Percentiles rank a stretch among this genome's conserved stretches.
Evolutionary conservation across 2,797 vertebrate genomes (phyloP).

Genomic region (Notolepis coatsorum): DNA sequence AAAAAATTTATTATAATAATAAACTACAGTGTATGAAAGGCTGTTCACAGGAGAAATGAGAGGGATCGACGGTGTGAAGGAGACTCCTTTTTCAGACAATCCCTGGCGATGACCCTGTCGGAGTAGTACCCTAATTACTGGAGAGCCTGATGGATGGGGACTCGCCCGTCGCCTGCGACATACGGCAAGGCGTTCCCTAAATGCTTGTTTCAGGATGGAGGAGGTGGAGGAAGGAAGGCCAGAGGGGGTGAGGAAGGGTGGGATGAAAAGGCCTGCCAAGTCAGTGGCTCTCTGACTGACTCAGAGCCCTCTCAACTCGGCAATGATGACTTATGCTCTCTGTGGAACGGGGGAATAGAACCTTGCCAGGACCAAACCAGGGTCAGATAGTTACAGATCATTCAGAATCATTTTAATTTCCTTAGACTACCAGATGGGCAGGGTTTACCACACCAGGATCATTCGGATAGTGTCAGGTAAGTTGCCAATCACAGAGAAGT

Average conservation of each 20-base stretch:
- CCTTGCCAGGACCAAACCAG: too few relatives aligned
- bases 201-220: conserved; percentile 37
- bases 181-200: conserved; percentile 29
- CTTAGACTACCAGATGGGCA: too few relatives aligned
- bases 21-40: too few relatives aligned
- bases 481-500: too few relatives aligned
- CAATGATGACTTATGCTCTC: conserved; percentile 44
- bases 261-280: conserved; percentile 41
- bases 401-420: too few relatives aligned
- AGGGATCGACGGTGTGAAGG: conserved; percentile 9
- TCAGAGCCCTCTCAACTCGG: conserved; percentile 45
- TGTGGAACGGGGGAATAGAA: conserved; percentile 31
- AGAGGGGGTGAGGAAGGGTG: neutral
- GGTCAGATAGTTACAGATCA: too few relatives aligned
- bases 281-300: conserved; percentile 31
- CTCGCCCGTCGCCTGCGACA: conserved; percentile 23
- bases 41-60: conserved; percentile 1
- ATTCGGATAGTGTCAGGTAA: too few relatives aligned
- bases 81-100: neutral
- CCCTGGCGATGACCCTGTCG: neutral
- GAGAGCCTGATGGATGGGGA: conserved; percentile 50
- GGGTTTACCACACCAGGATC: too few relatives aligned
- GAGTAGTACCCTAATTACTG: conserved; percentile 39
- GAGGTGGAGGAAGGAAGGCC: conserved; percentile 9
- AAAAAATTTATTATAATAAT: too few relatives aligned